Percentiles rank a stretch among this genome's conserved stretches.
phyloP scores from a whole-genome alignment of 2,113 vertebrate species.

The Elephas maximus region DNA sequence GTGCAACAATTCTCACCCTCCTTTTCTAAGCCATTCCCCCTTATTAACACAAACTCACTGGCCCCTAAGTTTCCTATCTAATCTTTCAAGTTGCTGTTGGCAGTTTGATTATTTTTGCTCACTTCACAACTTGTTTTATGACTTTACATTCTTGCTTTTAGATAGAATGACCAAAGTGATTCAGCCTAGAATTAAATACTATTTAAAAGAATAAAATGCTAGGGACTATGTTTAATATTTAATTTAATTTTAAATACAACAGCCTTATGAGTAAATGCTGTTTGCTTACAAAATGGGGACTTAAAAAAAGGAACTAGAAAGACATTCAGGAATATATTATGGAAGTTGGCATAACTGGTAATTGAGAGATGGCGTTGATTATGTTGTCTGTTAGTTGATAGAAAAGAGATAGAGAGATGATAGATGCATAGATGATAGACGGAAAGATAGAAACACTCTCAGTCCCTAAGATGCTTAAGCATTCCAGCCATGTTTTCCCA shows the following conservation, averaged over 20 bases:
- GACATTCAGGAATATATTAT: not conserved
- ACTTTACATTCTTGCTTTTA: not conserved
- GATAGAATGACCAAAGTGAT: not conserved
- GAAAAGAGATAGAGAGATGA: not conserved
- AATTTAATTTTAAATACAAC: not conserved
- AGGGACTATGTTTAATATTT: not conserved
- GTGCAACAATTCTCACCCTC: not conserved
- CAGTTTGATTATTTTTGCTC: not conserved
- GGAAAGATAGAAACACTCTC: not conserved
- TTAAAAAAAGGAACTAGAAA: not conserved
- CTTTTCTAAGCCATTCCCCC: not conserved
- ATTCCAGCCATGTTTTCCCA: constrained; percentile 64
- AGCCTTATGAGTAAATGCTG: not conserved
- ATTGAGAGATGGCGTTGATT: not conserved
- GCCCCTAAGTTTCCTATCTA: not conserved
- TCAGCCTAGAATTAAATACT: not conserved
- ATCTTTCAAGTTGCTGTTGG: not conserved
- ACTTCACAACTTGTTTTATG: not conserved
- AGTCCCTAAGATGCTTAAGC: constrained; percentile 56
- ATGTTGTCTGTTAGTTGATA: not conserved
- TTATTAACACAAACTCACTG: not conserved
- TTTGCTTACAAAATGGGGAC: not conserved
- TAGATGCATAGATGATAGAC: not conserved
- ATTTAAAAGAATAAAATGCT: not conserved
- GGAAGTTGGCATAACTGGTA: not conserved